Evolutionary conservation across 2,797 vertebrate genomes (phyloP), one percentile per base, ranked within the genome.

Genomic region (Luscinia megarhynchos): DNA sequence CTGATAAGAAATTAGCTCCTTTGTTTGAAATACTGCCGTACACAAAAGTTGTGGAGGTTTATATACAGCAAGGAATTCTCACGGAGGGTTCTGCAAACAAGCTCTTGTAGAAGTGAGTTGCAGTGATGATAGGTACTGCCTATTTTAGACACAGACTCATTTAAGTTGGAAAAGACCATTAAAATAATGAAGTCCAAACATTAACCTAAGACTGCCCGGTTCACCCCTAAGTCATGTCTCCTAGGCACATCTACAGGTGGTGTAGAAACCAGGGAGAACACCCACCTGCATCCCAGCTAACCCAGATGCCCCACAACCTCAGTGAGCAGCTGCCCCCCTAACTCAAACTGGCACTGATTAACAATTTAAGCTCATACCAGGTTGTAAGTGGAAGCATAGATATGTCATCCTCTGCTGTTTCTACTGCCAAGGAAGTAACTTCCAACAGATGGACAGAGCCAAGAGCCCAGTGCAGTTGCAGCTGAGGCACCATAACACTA

Each of bases 41-140:
- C 2, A 8, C 50, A 53, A 18, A 38, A 1, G 1, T 15, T 43
- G 36, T 1, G 3, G 4, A 19, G 38, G 5, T 12, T 43, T 69
- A n/a, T 23, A 22, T 18, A 29, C 48, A 70, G n/a, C 32, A 67
- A 79, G 45, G 15, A 21, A 20, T 29, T 59, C 32, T 67, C 59
- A 86, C 2, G 0, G 34, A 72, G 3, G 1, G 29, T 9, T 79
- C 72, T 91, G 29, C 26, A 78, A 50, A 82, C 11, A 61, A 80
- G 27, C 17, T 67, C n/a, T 58, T 30, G 5, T 6, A 73, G 40
- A 43, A 26, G 2, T 8, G 7, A 70, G 27, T 17, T 73, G 45
- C 29, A 69, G 22, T 10, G 22, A 62, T 15, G 8, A 38, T 36
- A 81, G 55, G 14, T 22, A 55, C 1, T 41, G 32, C 15, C 29